Evolutionary conservation across 2,888 invertebrate species (phyloP), one percentile per base, ranked within the genome.

Genomic region (Andrena bicolor): DNA sequence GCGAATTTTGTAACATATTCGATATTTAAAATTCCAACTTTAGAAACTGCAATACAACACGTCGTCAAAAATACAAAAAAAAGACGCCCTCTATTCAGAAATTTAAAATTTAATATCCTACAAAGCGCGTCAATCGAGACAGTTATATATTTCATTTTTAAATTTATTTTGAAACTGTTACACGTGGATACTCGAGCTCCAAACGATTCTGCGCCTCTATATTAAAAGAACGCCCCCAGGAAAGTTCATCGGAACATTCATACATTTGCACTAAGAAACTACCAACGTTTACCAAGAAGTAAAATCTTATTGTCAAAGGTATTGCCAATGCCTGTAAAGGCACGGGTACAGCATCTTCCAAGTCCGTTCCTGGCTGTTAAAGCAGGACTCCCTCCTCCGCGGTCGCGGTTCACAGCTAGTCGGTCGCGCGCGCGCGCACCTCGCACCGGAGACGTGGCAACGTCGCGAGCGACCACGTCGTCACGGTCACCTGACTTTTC

Each of bases 401-500:
- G 60, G 32, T 66, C 77, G 56, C 76, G 73, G 68, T 75, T 65
- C 65, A 73, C 73, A 80, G 77, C 73, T 80, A 74, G 60, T 63
- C 53, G 78, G 65, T 71, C 78, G 49, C 88, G 80, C 71, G 75
- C 26, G 30, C 73, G 66, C 48, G 58, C 51, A 58, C n/a, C 68
- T 20, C 16, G 41, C 16, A 1, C 56, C 51, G 8, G 56, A 23
- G 69, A 86, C 69, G 79, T 86, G 90, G 89, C 90, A 90, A 88
- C 89, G 58, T 76, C 63, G 88, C 86, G 68, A 75, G 56, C 85
- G 83, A 87, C 83, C 88, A 86, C 88, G 86, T 89, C 89, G 89
- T 90, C 89, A 90, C 87, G 87, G 89, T 90, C 88, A 89, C 86
- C 89, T 88, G 90, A 90, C 86, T 89, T 88, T 90, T 88, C 88